Evolutionary conservation across 1,140 invertebrate genomes (phyloP).

Genomic region (Ips typographus): DNA sequence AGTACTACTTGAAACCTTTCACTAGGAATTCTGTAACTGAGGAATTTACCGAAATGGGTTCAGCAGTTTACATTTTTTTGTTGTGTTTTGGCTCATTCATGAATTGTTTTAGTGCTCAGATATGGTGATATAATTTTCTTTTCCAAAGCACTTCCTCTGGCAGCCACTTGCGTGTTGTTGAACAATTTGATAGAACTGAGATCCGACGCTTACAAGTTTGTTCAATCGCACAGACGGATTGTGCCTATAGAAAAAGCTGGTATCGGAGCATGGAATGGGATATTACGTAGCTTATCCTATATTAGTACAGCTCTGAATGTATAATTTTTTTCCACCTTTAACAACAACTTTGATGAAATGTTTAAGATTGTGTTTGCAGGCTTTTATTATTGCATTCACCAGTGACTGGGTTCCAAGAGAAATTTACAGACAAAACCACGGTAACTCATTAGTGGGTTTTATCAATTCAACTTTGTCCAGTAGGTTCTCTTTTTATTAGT

Average conservation of each 20-base stretch:
- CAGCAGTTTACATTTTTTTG: background rate
- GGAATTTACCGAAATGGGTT: constrained; percentile 44
- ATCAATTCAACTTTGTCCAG: constrained; percentile 71
- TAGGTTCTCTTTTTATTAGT: constrained; percentile 16
- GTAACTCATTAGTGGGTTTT: constrained; percentile 55
- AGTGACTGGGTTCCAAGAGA: constrained; percentile 94
- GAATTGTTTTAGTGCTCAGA: constrained; percentile 65
- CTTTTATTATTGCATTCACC: constrained; percentile 97
- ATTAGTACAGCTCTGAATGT: constrained; percentile 44
- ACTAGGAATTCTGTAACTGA: constrained; percentile 36
- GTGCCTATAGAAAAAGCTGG: constrained; percentile 69
- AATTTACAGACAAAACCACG: constrained; percentile 62
- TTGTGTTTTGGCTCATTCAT: background rate
- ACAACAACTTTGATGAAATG: background rate
- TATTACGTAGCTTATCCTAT: constrained; percentile 41
- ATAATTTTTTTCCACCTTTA: constrained; percentile 43
- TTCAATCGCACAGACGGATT: constrained; percentile 68
- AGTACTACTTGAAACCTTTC: constrained; percentile 38
- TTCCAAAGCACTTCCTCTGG: constrained; percentile 78
- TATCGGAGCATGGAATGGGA: constrained; percentile 64
- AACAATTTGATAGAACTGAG: constrained; percentile 82
- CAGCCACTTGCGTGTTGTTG: constrained; percentile 74
- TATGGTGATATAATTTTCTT: constrained; percentile 86
- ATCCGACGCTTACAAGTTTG: constrained; percentile 75
- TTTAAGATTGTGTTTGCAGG: constrained; percentile 61